phyloP scores from a whole-genome alignment of 2,797 vertebrate genomes.

The Onychomys leucogaster region DNA sequence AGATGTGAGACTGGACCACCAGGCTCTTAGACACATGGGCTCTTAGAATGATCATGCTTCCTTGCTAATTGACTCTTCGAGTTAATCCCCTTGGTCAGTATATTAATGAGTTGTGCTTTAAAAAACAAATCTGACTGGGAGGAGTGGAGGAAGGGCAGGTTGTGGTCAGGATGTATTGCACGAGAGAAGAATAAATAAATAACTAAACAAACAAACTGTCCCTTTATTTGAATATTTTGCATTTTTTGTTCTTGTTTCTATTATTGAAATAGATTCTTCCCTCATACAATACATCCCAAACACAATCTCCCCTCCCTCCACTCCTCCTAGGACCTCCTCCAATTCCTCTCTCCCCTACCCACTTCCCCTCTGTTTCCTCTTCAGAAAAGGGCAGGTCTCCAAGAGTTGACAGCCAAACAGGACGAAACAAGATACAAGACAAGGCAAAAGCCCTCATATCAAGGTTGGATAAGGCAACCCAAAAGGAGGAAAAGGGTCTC shows the following conservation, averaged over 20 bases:
- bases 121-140: background rate
- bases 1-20: background rate
- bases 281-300: background rate
- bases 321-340: background rate
- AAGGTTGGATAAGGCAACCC: background rate
- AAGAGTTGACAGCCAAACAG: background rate
- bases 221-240: slow-evolving; percentile 30
- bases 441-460: background rate
- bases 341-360: background rate
- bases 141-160: background rate
- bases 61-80: slow-evolving; percentile 20
- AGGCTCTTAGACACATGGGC: background rate
- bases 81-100: background rate
- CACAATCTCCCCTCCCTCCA: background rate
- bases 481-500: background rate
- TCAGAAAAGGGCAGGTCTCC: background rate
- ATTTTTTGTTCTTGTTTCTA: background rate
- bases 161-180: background rate
- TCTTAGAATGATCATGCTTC: slow-evolving; percentile 1
- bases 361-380: background rate
- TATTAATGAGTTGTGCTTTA: background rate
- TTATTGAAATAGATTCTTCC: background rate
- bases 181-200: background rate
- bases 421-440: background rate
- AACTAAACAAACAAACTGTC: background rate